Percentiles rank a stretch among this genome's conserved stretches.
Conservation (phyloP, 2,113 vertebrate genomes). For the Chascanopsetta lugubris region DNA sequence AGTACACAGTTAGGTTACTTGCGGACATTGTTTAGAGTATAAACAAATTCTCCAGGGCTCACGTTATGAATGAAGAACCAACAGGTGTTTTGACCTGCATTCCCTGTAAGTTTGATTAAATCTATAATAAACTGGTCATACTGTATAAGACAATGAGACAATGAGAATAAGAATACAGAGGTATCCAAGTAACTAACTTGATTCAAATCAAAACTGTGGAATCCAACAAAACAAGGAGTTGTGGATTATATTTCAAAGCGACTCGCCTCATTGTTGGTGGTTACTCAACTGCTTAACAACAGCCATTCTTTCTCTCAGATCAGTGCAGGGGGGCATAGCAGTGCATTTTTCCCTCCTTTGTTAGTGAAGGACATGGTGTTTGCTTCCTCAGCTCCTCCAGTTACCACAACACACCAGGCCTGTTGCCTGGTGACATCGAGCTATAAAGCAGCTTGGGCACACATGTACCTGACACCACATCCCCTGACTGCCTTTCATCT, state of each 20-base stretch:
- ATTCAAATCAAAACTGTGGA: slow-evolving; percentile 9
- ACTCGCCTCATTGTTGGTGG: slow-evolving; percentile 16
- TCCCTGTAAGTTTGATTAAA: too few species aligned
- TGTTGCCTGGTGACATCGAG: slow-evolving; percentile 53
- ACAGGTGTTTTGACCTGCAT: too few species aligned
- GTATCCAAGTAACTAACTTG: too few species aligned
- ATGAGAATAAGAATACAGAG: too few species aligned
- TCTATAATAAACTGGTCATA: too few species aligned
- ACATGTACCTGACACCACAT: slow-evolving; percentile 28
- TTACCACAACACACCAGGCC: slow-evolving; percentile 66
- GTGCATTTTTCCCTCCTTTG: slow-evolving; percentile 24
- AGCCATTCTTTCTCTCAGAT: slow-evolving; percentile 10
- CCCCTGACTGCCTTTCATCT: slow-evolving; percentile 49
- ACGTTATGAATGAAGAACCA: too few species aligned
- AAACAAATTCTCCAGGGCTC: too few species aligned
- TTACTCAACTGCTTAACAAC: slow-evolving; percentile 31
- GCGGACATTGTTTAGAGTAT: too few species aligned
- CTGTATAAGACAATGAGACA: too few species aligned
- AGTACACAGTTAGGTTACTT: too few species aligned
- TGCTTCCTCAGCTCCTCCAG: slow-evolving; percentile 52
- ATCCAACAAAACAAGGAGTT: neutral
- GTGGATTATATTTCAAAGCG: slow-evolving; percentile 36
- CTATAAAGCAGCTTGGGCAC: slow-evolving; percentile 55
- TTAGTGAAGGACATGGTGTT: slow-evolving; percentile 42
- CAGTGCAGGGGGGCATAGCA: neutral